Base-by-base conservation (phyloP, 2,113 vertebrate genomes). In the Scophthalmus maximus region DNA sequence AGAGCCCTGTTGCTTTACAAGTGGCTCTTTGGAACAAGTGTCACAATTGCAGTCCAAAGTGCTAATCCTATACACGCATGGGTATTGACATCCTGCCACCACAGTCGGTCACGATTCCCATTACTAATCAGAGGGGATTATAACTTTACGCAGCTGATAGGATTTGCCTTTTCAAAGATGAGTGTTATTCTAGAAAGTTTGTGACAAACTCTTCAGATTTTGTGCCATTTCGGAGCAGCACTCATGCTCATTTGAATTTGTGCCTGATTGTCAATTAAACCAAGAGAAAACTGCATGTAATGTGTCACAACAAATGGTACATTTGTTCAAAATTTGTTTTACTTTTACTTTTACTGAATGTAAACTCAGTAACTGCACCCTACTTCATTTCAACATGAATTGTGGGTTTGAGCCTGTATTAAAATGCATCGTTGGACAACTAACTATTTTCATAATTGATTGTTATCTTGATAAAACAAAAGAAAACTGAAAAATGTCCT, bases 151-250 rank as follows among this genome's bases (percentile, higher is more conserved):
- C 25, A 27, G 8, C 17, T 69, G 30, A 70, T 18, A 23, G 46
- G 36, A 69, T 80, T 70, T 60, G 40, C 17, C 46, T 26, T 70
- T 69, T 59, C 27, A 63, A 58, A 56, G 50, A 56, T 1, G 1
- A 30, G 22, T 34, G 57, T 64, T 30, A 40, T 65, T 75, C 34
- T 12, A 17, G 3, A 17, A 71, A 0, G 68, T 63, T 38, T 46
- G 26, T n/a, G 42, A 44, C 42, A n/a, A n/a, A 44, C 32, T 34
- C 32, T 34, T 6, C 9, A 17, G 22, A 56, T 68, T 32, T 52
- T 44, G 0, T n/a, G n/a, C n/a, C n/a, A 18, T 42, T 40, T 23
- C 14, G 10, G 18, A 6, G n/a, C 34, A 9, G 3, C 34, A 11
- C 36, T 46, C 50, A 44, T 36, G 27, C 38, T 44, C 11, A 30